These are phyloP conservation scores for Hydrotaea cyrtoneurina DNA, from an alignment of 2,888 invertebrate species.

Conservation along the genomic window DNA sequence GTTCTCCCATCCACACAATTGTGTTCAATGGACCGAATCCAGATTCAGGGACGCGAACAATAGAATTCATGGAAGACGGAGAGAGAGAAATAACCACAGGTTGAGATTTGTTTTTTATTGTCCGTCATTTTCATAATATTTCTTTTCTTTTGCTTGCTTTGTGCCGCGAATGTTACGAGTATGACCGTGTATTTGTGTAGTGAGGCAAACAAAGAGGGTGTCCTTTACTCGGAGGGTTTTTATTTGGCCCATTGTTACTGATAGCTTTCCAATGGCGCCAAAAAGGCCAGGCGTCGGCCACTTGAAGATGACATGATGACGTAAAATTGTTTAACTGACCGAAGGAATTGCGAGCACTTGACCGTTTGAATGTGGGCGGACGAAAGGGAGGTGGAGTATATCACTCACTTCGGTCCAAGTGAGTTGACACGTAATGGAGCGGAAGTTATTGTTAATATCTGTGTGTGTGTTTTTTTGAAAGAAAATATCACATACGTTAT, in stretches of 20 bases:
- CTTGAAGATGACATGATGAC: slow-evolving; percentile 68
- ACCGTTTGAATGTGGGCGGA: slow-evolving; percentile 38
- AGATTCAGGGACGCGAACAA: slow-evolving; percentile 26
- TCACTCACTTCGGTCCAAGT: slow-evolving; percentile 66
- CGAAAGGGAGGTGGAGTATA: slow-evolving; percentile 55
- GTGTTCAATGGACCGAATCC: slow-evolving; percentile 56
- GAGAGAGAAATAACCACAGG: slow-evolving; percentile 55
- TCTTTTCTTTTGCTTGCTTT: slow-evolving; percentile 55
- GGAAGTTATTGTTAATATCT: slow-evolving; percentile 75
- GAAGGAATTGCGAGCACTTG: slow-evolving; percentile 73
- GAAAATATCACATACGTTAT: too few relatives aligned
- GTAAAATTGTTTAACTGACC: slow-evolving; percentile 75
- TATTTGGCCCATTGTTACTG: slow-evolving; percentile 33
- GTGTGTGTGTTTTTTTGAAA: not conserved
- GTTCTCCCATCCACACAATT: slow-evolving; percentile 49
- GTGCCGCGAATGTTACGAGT: slow-evolving; percentile 51
- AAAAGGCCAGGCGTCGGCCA: slow-evolving; percentile 61
- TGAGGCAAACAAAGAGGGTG: slow-evolving; percentile 63
- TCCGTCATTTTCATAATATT: slow-evolving; percentile 34
- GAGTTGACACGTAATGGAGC: slow-evolving; percentile 77
- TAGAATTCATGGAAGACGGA: not conserved
- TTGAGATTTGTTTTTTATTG: slow-evolving; percentile 52
- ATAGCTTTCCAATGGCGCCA: slow-evolving; percentile 57
- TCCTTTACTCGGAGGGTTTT: slow-evolving; percentile 44
- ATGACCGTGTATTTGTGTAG: slow-evolving; percentile 56